Evolutionary conservation across 2,888 invertebrate genomes (phyloP).

Genomic region (Zootermopsis nevadensis): DNA sequence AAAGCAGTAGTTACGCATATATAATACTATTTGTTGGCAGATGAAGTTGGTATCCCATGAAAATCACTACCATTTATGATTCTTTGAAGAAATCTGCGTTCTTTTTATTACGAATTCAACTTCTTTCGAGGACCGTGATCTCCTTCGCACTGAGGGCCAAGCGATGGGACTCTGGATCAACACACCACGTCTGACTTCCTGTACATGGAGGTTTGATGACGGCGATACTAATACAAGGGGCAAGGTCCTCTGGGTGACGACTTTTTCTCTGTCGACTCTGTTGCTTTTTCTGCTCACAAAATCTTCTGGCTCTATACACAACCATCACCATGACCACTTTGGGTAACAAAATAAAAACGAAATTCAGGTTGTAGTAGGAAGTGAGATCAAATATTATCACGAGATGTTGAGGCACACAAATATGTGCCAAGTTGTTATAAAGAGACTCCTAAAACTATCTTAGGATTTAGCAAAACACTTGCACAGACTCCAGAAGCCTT

Average conservation of each 20-base stretch:
- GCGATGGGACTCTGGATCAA: conserved; percentile 11
- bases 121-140: conserved; percentile 39
- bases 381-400: background rate
- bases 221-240: background rate
- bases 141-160: conserved; percentile 33
- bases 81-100: conserved; percentile 14
- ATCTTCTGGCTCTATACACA: conserved; percentile 37
- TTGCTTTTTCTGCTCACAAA: conserved; percentile 42
- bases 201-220: background rate
- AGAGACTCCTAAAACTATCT: background rate
- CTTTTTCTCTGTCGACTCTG: conserved; percentile 41
- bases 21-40: conserved; percentile 19
- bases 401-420: background rate
- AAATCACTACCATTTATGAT: conserved; percentile 17
- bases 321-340: conserved; percentile 42
- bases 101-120: background rate
- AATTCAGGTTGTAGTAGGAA: conserved; percentile 3
- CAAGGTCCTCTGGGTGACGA: conserved; percentile 26
- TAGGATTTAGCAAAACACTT: background rate
- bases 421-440: background rate
- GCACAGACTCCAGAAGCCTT: background rate
- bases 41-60: conserved; percentile 17
- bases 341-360: background rate
- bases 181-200: conserved; percentile 27
- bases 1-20: background rate